phyloP scores from a whole-genome alignment of 2,888 invertebrate species.

The Taenaris catops region DNA sequence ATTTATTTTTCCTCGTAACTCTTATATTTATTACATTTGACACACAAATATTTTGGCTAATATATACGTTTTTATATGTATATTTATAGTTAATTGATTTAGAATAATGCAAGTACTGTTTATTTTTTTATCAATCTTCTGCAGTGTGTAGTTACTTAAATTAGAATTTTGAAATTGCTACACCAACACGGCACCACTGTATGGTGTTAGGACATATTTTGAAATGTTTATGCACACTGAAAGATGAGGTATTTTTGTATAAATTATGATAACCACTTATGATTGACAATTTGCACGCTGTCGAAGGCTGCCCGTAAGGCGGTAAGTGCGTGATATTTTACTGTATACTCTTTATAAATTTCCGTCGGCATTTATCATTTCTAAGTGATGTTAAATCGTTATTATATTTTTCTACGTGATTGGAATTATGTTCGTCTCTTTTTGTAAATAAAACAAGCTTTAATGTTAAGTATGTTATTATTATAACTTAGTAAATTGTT shows the following conservation, averaged over 20 bases:
- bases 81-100: conserved; percentile 34
- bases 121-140: conserved; percentile 63
- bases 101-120: conserved; percentile 32
- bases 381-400: conserved; percentile 33
- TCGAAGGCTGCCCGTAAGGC: conserved; percentile 1
- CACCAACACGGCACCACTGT: not conserved
- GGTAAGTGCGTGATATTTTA: conserved; percentile 35
- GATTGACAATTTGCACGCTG: conserved; percentile 21
- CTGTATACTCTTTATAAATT: conserved; percentile 37
- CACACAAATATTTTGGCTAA: no score
- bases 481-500: conserved; percentile 60
- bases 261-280: conserved; percentile 22
- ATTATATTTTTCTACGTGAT: conserved; percentile 35
- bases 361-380: conserved; percentile 52
- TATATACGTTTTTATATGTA: conserved; percentile 16
- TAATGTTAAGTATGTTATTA: conserved; percentile 64
- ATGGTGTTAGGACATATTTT: conserved; percentile 21
- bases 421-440: conserved; percentile 30
- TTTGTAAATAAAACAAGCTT: conserved; percentile 57
- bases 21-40: no score
- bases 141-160: conserved; percentile 28
- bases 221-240: conserved; percentile 20
- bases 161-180: conserved; percentile 4
- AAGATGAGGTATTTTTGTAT: conserved; percentile 37
- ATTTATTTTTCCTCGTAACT: no score